phyloP scores from a whole-genome alignment of 53 echinoderm and acorn worm species.

The Mesocentrotus franciscanus region DNA sequence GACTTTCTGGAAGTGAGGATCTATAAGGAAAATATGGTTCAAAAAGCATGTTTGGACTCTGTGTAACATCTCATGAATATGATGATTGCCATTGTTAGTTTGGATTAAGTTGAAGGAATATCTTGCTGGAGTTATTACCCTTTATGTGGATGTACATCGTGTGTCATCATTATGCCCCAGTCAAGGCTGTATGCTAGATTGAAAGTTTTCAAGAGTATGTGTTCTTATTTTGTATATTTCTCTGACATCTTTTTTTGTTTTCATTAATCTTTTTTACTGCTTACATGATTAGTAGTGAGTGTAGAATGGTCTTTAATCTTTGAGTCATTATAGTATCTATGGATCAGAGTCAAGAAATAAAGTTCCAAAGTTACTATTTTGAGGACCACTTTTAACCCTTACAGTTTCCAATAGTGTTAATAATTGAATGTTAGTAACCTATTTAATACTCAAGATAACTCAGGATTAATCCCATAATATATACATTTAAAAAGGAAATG shows the following conservation, averaged over 20 bases:
- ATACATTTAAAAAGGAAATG: no score
- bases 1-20: not conserved
- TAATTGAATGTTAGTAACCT: not conserved
- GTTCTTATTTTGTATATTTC: not conserved
- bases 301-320: not conserved
- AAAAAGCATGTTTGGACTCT: not conserved
- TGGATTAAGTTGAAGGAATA: not conserved
- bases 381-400: not conserved
- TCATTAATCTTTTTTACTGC: not conserved
- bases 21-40: not conserved
- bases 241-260: not conserved
- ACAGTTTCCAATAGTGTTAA: not conserved
- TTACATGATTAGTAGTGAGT: not conserved
- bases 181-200: constrained; percentile 51
- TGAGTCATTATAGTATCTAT: not conserved
- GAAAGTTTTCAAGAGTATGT: constrained; percentile 49
- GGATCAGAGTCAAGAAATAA: not conserved
- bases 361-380: not conserved
- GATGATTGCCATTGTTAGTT: not conserved
- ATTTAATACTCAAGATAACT: no score
- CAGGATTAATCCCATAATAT: no score
- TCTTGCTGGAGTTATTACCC: not conserved
- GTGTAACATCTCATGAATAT: not conserved
- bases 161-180: constrained; percentile 15
- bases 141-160: not conserved